A percentile compares a stretch with the other conserved stretches of the same genome.
Evolutionary conservation across 2,113 vertebrate genomes (phyloP).

Genomic region (Perca schrenkii): DNA sequence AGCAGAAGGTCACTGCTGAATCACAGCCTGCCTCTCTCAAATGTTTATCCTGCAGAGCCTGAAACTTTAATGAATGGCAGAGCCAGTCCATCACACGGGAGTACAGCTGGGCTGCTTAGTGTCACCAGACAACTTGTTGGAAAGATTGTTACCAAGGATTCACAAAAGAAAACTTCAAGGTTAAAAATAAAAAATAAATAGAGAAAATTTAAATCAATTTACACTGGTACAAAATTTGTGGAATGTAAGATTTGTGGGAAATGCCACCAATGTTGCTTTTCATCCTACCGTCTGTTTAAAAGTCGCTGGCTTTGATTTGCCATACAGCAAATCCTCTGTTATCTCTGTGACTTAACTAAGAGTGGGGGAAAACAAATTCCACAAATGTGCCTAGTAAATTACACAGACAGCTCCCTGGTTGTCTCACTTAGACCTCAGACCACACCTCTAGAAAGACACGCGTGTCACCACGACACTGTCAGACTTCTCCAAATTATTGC

Average conservation of each 20-base stretch:
- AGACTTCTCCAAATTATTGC: constrained; percentile 56
- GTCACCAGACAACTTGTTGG: neutral
- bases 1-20: constrained; percentile 50
- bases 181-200: neutral
- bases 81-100: constrained; percentile 12
- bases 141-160: neutral
- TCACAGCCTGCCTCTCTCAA: constrained; percentile 17
- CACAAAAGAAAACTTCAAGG: neutral
- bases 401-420: neutral
- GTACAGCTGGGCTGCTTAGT: neutral
- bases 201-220: neutral
- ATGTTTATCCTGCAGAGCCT: constrained; percentile 21
- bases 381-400: constrained; percentile 16
- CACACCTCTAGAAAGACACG: constrained; percentile 39
- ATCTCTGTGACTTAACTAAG: neutral
- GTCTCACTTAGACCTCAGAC: constrained; percentile 34
- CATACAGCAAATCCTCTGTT: neutral
- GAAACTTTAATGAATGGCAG: constrained; percentile 24
- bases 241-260: neutral
- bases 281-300: neutral
- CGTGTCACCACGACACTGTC: constrained; percentile 41
- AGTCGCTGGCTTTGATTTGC: neutral
- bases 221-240: neutral
- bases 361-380: neutral
- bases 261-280: neutral